Percentiles rank a stretch among this genome's conserved stretches.
Evolutionary conservation across 2,113 vertebrate genomes (phyloP).

Genomic region (Hepsetus odoe): DNA sequence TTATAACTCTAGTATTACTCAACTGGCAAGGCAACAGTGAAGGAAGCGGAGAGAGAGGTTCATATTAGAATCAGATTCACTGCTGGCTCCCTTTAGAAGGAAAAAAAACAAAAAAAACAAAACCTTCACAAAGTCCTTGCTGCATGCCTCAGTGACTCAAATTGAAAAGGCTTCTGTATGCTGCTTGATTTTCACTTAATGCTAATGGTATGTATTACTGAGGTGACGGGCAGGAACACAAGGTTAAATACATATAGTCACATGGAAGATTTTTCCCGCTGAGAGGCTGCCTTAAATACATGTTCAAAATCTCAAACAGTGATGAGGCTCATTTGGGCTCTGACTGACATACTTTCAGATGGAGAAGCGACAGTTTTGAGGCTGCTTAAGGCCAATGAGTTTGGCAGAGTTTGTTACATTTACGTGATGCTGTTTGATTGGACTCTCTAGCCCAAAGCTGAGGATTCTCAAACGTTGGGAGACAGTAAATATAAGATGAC

Average conservation of each 20-base stretch:
- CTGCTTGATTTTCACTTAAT: slow-evolving; percentile 12
- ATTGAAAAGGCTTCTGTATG: neutral
- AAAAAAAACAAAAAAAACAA: neutral
- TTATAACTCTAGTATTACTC: no score
- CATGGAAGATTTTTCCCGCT: neutral
- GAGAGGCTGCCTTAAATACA: neutral
- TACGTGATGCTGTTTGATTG: neutral
- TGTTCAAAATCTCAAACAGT: slow-evolving; percentile 6
- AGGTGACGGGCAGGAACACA: neutral
- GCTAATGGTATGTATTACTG: neutral
- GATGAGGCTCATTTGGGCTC: neutral
- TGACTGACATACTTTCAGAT: neutral
- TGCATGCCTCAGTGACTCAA: neutral
- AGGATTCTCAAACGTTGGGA: neutral
- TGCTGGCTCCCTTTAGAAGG: neutral
- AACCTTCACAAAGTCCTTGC: neutral
- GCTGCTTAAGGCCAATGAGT: neutral
- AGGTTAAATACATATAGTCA: slow-evolving; percentile 2
- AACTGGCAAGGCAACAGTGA: no score
- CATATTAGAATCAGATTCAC: neutral
- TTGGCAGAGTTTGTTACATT: neutral
- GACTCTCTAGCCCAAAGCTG: neutral
- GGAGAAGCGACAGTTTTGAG: neutral
- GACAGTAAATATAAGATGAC: neutral
- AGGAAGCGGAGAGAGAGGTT: neutral